These are phyloP conservation scores for Stictocephala bisonia DNA, from an alignment of 2,888 invertebrate genomes.

Conservation along the genomic window DNA sequence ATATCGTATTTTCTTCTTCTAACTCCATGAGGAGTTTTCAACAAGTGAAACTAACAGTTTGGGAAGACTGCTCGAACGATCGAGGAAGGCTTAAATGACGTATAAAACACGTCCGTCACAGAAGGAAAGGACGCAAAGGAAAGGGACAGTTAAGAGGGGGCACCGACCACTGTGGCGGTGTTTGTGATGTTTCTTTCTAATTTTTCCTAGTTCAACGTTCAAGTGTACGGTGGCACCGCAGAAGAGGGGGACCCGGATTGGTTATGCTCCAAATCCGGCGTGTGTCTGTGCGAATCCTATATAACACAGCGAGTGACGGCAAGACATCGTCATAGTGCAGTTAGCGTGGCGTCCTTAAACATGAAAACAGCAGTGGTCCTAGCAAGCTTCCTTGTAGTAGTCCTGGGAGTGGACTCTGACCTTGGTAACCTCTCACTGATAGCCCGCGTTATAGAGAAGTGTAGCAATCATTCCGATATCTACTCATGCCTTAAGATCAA, in stretches of 20 bases:
- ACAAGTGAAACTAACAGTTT: neutral
- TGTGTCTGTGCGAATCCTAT: slow-evolving; percentile 39
- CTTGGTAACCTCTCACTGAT: slow-evolving; percentile 37
- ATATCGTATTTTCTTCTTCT: too few relatives aligned
- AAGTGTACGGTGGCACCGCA: slow-evolving; percentile 1
- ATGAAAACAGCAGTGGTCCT: slow-evolving; percentile 13
- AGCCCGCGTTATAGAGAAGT: slow-evolving; percentile 44
- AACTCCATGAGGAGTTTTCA: too few relatives aligned
- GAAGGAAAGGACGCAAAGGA: slow-evolving; percentile 27
- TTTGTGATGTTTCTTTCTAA: too few relatives aligned
- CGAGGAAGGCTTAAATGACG: neutral
- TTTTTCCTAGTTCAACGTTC: slow-evolving; percentile 30
- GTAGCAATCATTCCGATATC: slow-evolving; percentile 42
- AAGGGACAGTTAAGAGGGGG: slow-evolving; percentile 6
- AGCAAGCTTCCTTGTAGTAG: slow-evolving; percentile 1
- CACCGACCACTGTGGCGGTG: slow-evolving; percentile 3
- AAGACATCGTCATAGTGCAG: neutral
- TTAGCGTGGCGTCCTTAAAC: slow-evolving; percentile 1
- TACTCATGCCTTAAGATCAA: slow-evolving; percentile 75
- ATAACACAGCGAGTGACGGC: slow-evolving; percentile 33
- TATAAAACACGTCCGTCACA: slow-evolving; percentile 22
- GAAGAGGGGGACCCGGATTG: slow-evolving; percentile 38
- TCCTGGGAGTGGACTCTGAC: neutral
- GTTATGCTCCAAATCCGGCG: slow-evolving; percentile 44
- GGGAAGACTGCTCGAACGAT: slow-evolving; percentile 2